Evolutionary conservation across 2,797 vertebrate species (phyloP), one percentile per base, ranked within the genome.

Genomic region (Onychomys leucogaster): DNA sequence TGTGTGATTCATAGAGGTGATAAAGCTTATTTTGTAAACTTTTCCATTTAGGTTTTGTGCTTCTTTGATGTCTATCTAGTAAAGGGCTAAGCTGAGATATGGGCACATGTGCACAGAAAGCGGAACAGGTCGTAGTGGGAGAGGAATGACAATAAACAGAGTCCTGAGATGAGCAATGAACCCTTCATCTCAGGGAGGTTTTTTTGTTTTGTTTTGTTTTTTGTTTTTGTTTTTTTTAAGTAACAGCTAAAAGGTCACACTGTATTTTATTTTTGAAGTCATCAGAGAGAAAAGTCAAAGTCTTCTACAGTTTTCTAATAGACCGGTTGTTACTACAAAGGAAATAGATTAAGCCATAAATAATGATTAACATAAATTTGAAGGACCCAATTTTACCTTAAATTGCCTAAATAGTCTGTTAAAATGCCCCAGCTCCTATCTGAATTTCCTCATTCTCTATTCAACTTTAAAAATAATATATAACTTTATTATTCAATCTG

Each of bases 221-320:
- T 34, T 9, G 13, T 11, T n/a, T n/a, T 7, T 14, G 59, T 49
- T 32, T 46, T 91, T 81, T 49, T 49, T 61, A 3, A 83, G 75
- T 12, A 52, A 93, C 69, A 80, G 41, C 27, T 67, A 19, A 80
- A 93, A 96, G 77, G 52, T 91, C 92, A 95, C 6, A 80, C 93
- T 81, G 89, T 61, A 73, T 91, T 90, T 90, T 92, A 92, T 89
- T 43, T 65, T 95, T 89, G 52, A 94, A 85, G 78, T 87, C 46
- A 86, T 71, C 37, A 76, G 32, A 71, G 59, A 96, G 57, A 86
- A 89, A 41, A 46, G 73, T 61, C 43, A 90, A 88, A 41, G n/a
- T 21, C 57, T 95, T 23, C 0, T 94, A 89, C 63, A 88, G 17
- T 65, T 94, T 76, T 91, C 21, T 88, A 89, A 41, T 83, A 84